phyloP scores from a whole-genome alignment of 1,140 invertebrate species.

The Cecropterus lyciades region DNA sequence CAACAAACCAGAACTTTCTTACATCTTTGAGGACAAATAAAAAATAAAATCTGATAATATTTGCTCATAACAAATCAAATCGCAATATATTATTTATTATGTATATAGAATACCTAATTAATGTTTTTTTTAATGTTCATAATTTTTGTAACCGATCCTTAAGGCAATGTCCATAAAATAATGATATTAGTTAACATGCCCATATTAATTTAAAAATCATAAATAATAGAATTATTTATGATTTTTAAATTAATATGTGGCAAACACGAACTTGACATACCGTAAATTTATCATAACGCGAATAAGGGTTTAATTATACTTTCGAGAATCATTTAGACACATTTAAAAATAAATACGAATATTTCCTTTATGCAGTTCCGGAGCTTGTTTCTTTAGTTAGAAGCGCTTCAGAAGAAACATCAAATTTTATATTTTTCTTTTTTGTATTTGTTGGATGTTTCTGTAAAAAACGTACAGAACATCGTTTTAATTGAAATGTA shows the following conservation, averaged over 20 bases:
- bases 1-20: too few relatives aligned
- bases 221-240: too few relatives aligned
- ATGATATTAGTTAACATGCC: too few relatives aligned
- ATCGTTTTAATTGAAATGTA: conserved; percentile 2
- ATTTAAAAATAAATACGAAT: conserved; percentile 10
- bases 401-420: conserved; percentile 72
- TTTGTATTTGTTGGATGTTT: conserved; percentile 59
- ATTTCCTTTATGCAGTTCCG: conserved; percentile 48
- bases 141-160: too few relatives aligned
- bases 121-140: neutral
- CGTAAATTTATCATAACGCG: conserved; percentile 18
- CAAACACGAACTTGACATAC: neutral
- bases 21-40: neutral
- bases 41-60: too few relatives aligned
- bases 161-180: too few relatives aligned
- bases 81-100: too few relatives aligned
- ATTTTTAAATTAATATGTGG: neutral
- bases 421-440: conserved; percentile 78
- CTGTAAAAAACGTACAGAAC: conserved; percentile 52
- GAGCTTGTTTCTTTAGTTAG: conserved; percentile 62
- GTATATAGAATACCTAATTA: neutral
- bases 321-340: conserved; percentile 27
- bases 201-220: too few relatives aligned
- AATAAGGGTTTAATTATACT: conserved; percentile 25
- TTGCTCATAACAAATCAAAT: too few relatives aligned